A percentile compares a stretch with the other conserved stretches of the same genome.
These are phyloP conservation scores for Poliocrania exsul DNA, from an alignment of 2,797 vertebrate genomes.

Conservation along the genomic window DNA sequence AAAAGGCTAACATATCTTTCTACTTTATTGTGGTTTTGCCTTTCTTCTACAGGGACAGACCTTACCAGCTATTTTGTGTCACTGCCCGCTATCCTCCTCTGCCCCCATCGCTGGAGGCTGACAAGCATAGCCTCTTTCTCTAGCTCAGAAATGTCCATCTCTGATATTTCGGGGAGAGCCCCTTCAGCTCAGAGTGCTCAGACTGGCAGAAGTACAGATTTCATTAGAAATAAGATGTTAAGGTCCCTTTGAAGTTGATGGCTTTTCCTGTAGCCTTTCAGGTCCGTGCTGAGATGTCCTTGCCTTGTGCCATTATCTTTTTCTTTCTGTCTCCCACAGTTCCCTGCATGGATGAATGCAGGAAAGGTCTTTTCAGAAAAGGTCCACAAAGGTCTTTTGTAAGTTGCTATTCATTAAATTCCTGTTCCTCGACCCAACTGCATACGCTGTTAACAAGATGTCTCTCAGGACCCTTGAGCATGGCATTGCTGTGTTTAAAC, in stretches of 20 bases:
- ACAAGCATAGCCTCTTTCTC: not conserved
- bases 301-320: not conserved
- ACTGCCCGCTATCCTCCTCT: not conserved
- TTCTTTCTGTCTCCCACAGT: not conserved
- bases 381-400: constrained; percentile 4
- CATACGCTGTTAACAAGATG: not conserved
- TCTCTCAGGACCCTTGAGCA: not conserved
- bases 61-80: not conserved
- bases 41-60: not conserved
- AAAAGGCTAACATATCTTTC: not conserved
- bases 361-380: not conserved
- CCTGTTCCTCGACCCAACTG: not conserved
- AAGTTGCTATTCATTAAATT: not conserved
- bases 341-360: not conserved
- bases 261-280: constrained; percentile 11
- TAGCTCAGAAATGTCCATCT: not conserved
- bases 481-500: not conserved
- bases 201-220: not conserved
- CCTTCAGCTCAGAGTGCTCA: not conserved
- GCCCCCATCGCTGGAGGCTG: not conserved
- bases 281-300: not conserved
- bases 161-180: not conserved
- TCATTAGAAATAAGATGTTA: not conserved
- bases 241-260: not conserved
- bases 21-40: not conserved